These are phyloP conservation scores for Vanessa tameamea DNA, from an alignment of 1,140 invertebrate genomes.

Conservation along the genomic window DNA sequence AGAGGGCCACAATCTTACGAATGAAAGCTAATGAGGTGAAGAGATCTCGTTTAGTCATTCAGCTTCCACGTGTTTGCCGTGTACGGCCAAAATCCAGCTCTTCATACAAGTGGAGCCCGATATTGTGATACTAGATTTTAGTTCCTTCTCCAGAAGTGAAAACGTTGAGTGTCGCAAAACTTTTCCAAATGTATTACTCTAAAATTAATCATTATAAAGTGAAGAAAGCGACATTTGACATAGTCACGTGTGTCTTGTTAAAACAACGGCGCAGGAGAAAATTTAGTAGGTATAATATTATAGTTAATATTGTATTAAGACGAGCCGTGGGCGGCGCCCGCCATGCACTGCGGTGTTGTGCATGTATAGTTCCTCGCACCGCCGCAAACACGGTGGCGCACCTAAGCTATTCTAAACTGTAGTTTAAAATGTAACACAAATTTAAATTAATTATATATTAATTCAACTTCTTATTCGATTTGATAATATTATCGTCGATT, in stretches of 20 bases:
- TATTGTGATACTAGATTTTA: constrained; percentile 81
- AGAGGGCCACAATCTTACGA: constrained; percentile 15
- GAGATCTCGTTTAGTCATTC: constrained; percentile 37
- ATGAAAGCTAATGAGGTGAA: constrained; percentile 41
- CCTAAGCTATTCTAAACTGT: constrained; percentile 78
- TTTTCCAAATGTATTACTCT: constrained; percentile 25
- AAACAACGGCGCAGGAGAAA: constrained; percentile 69
- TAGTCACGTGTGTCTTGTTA: constrained; percentile 57
- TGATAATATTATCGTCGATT: constrained; percentile 61
- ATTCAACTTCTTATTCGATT: constrained; percentile 69
- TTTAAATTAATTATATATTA: constrained; percentile 61
- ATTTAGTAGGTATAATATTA: constrained; percentile 65
- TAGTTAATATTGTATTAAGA: constrained; percentile 70
- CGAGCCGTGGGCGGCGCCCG: constrained; percentile 60
- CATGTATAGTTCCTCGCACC: constrained; percentile 79
- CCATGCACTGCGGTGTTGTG: constrained; percentile 74
- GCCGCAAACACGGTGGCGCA: constrained; percentile 67
- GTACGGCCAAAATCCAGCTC: constrained; percentile 59
- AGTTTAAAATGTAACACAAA: constrained; percentile 75
- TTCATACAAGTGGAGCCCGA: constrained; percentile 69
- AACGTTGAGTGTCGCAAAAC: constrained; percentile 53
- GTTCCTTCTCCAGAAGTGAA: constrained; percentile 69
- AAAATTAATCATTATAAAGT: constrained; percentile 13
- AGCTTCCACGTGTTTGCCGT: constrained; percentile 36
- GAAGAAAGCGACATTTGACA: constrained; percentile 51